A percentile compares a stretch with the other conserved stretches of the same genome.
Conservation (phyloP, 2,113 vertebrate species). For the Anas platyrhynchos region DNA sequence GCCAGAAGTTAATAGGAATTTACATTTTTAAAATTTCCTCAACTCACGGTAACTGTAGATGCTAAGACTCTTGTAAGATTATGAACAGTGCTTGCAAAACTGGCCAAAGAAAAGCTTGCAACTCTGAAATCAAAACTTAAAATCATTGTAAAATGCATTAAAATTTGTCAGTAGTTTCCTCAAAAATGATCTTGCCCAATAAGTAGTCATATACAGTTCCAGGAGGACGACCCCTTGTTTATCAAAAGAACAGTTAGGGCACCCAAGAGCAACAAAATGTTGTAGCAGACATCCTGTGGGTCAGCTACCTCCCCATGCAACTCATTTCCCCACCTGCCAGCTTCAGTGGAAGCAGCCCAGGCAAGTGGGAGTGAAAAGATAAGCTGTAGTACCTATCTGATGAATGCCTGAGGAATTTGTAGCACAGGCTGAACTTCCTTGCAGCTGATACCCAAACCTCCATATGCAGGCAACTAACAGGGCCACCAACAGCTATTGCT, state of each 20-base stretch:
- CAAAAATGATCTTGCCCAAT: neutral
- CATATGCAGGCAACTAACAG: neutral
- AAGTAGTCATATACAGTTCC: neutral
- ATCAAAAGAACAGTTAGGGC: neutral
- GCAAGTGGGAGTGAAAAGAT: fast-evolving
- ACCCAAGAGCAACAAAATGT: neutral
- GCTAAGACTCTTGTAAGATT: neutral
- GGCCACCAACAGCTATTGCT: neutral
- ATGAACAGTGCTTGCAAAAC: neutral
- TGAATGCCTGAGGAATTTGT: neutral
- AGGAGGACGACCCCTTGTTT: neutral
- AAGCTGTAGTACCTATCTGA: neutral
- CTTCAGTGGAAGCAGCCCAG: neutral
- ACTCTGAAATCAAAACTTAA: neutral
- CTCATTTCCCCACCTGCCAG: neutral
- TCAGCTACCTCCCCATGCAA: neutral
- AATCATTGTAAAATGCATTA: neutral
- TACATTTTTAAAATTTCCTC: neutral
- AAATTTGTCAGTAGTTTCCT: neutral
- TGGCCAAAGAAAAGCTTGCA: neutral
- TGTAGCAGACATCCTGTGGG: neutral
- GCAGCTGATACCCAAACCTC: neutral
- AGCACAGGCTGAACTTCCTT: neutral
- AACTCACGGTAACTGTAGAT: neutral
- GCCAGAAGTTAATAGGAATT: neutral